Evolutionary conservation across 2,797 vertebrate species (phyloP).

Genomic region (Lepus townsendii): DNA sequence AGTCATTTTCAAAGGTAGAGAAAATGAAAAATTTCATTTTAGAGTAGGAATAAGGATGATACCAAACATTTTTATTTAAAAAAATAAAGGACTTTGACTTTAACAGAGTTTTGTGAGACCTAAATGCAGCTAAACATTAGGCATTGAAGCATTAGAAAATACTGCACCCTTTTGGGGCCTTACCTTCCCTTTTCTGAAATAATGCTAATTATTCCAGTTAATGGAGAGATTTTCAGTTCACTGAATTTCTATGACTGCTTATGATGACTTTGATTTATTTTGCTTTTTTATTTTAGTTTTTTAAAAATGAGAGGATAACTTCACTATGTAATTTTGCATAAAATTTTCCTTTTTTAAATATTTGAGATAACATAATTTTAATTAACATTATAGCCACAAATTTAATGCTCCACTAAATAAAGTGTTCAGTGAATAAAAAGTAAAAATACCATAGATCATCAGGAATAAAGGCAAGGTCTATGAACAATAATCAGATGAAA

Average conservation of each 20-base stretch:
- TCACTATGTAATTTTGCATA: too few species aligned
- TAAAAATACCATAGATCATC: too few species aligned
- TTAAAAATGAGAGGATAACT: too few species aligned
- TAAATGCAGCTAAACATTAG: neutral
- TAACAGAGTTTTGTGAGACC: neutral
- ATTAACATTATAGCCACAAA: too few species aligned
- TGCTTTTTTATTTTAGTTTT: too few species aligned
- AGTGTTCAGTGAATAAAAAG: too few species aligned
- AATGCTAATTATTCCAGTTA: neutral
- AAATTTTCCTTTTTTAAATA: too few species aligned
- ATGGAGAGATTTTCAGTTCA: neutral
- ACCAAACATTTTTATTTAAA: neutral
- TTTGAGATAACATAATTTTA: too few species aligned
- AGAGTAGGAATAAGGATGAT: neutral
- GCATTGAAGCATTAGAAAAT: neutral
- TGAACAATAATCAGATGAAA: too few species aligned
- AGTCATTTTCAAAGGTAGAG: neutral
- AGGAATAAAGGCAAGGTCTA: too few species aligned
- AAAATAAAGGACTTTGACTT: neutral
- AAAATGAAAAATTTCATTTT: neutral
- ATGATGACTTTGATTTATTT: neutral
- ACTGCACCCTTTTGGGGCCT: rapidly evolving
- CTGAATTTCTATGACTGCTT: neutral
- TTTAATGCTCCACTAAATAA: too few species aligned
- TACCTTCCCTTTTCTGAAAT: neutral